Evolutionary conservation across 2,797 vertebrate genomes (phyloP).

Genomic region (Sebastes vulpes): DNA sequence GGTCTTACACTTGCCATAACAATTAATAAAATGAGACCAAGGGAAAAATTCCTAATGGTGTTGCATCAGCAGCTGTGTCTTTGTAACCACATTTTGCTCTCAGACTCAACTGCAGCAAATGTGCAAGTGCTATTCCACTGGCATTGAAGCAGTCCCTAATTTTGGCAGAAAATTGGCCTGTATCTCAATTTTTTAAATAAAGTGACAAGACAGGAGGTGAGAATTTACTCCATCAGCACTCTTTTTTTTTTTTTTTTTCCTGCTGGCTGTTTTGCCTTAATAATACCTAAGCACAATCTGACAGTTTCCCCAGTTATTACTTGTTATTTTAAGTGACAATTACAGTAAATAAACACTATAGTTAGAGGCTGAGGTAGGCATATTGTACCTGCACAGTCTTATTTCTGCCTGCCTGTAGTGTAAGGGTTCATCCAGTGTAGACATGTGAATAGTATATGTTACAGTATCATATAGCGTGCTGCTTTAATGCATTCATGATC

Average conservation of each 20-base stretch:
- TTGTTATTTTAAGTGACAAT: not conserved
- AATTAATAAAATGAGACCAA: not conserved
- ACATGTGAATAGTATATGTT: not conserved
- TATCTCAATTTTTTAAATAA: not conserved
- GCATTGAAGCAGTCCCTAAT: not conserved
- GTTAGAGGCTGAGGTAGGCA: not conserved
- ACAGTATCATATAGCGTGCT: not conserved
- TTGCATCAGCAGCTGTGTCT: constrained; percentile 9
- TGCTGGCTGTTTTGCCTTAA: not conserved
- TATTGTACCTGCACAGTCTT: not conserved
- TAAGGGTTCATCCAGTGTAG: not conserved
- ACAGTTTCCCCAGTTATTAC: not conserved
- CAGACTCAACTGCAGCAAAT: not conserved
- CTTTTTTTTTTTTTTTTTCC: not conserved
- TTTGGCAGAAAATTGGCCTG: not conserved
- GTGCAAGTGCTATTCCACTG: not conserved
- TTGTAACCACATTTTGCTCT: not conserved
- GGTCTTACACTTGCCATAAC: not conserved
- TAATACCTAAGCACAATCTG: not conserved
- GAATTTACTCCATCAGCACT: not conserved
- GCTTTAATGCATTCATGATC: not conserved
- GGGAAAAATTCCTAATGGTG: not conserved
- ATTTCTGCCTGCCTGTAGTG: not conserved
- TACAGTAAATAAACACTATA: not conserved
- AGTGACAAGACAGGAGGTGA: not conserved